These are phyloP conservation scores for Taenioides sp. DNA, from an alignment of 2,797 vertebrate genomes.

Conservation along the genomic window DNA sequence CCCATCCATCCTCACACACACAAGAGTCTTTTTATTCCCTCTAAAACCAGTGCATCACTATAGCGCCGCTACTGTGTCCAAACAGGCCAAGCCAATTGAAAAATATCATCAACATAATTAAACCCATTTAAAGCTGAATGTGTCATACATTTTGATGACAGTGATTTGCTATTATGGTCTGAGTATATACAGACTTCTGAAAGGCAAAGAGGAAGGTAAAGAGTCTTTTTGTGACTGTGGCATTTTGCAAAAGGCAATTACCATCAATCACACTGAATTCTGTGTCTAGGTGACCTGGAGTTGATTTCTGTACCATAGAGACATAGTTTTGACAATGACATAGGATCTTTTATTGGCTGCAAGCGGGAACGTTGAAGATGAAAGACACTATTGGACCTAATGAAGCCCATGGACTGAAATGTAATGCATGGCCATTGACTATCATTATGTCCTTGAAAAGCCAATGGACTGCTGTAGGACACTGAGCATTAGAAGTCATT, in stretches of 20 bases:
- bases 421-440: slow-evolving; percentile 71
- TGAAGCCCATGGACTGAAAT: slow-evolving; percentile 59
- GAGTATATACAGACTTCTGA: slow-evolving; percentile 52
- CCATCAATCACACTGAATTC: slow-evolving; percentile 74
- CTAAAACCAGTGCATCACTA: slow-evolving; percentile 44
- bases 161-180: slow-evolving; percentile 32
- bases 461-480: slow-evolving; percentile 72
- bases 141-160: slow-evolving; percentile 39
- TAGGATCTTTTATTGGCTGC: slow-evolving; percentile 57
- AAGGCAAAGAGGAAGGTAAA: slow-evolving; percentile 49
- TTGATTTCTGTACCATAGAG: slow-evolving; percentile 59
- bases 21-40: slow-evolving; percentile 73
- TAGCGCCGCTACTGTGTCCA: slow-evolving; percentile 47
- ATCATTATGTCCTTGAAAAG: slow-evolving; percentile 77
- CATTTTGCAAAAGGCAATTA: slow-evolving; percentile 73
- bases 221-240: slow-evolving; percentile 50
- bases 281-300: slow-evolving; percentile 74
- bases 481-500: slow-evolving; percentile 67
- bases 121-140: slow-evolving; percentile 47
- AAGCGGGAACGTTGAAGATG: slow-evolving; percentile 58
- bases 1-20: slow-evolving; percentile 66
- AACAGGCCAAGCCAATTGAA: slow-evolving; percentile 56
- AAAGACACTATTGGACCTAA: slow-evolving; percentile 67
- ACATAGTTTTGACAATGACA: slow-evolving; percentile 64
- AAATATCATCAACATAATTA: slow-evolving; percentile 69